Conservation (phyloP, 2,113 vertebrate species). For the Rhadina sibilatrix region DNA sequence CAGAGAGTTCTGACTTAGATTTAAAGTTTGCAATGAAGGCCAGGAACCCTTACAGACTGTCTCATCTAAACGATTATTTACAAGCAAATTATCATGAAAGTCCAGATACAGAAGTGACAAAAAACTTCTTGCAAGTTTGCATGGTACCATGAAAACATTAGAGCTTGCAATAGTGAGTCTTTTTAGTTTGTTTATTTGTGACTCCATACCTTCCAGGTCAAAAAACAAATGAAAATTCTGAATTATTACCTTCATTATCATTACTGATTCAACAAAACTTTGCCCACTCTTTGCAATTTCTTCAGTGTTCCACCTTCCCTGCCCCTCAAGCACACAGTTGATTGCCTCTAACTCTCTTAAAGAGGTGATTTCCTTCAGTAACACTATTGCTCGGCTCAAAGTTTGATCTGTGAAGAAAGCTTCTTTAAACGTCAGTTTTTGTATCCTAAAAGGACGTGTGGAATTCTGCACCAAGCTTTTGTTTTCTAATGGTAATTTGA, state of each 20-base stretch:
- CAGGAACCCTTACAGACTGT: constrained; percentile 61
- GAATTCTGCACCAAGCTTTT: background rate
- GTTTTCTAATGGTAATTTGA: background rate
- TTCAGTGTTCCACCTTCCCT: background rate
- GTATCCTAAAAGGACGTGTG: background rate
- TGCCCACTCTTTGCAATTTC: background rate
- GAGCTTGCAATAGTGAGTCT: constrained; percentile 67
- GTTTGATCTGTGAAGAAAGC: constrained; percentile 10
- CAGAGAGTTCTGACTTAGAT: constrained; percentile 78
- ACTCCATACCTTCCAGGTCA: background rate
- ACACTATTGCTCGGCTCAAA: background rate
- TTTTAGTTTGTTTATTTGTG: constrained; percentile 32
- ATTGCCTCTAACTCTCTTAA: constrained; percentile 56
- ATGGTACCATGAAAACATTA: constrained; percentile 76
- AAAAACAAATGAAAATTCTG: constrained; percentile 56
- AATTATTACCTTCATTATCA: constrained; percentile 40
- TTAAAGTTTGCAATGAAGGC: constrained; percentile 70
- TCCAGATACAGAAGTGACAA: constrained; percentile 77
- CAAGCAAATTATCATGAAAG: constrained; percentile 76
- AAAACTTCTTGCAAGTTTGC: constrained; percentile 18
- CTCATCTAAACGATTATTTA: constrained; percentile 61
- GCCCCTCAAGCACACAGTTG: constrained; percentile 56
- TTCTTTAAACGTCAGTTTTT: constrained; percentile 61
- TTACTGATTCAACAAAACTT: constrained; percentile 4
- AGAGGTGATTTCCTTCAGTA: constrained; percentile 7